Percentiles rank a stretch among this genome's conserved stretches.
These are phyloP conservation scores for Heliconius aoede DNA, from an alignment of 2,888 invertebrate species.

Conservation along the genomic window DNA sequence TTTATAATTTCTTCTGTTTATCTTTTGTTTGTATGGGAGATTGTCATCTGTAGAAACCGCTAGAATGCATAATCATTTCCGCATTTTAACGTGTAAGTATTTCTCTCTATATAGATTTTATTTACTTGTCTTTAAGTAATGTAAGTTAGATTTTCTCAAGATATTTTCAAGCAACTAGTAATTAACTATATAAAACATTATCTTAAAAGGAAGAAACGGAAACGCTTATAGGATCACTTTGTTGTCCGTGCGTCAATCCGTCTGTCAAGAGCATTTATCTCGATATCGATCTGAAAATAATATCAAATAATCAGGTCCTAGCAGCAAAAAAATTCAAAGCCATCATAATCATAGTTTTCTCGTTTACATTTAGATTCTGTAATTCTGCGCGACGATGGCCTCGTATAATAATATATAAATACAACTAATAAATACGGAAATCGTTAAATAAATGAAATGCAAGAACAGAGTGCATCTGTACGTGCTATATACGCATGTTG, in stretches of 20 bases:
- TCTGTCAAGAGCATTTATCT: no score
- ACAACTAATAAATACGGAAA: neutral
- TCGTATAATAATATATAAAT: neutral
- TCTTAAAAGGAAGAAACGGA: no score
- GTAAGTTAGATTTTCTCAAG: neutral
- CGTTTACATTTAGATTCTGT: no score
- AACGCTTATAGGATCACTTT: no score
- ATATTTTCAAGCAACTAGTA: no score
- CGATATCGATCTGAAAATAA: no score
- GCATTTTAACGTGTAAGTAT: conserved; percentile 24
- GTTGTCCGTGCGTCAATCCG: no score
- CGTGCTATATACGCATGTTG: neutral
- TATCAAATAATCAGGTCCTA: no score
- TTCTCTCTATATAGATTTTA: conserved; percentile 1
- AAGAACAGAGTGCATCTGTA: neutral
- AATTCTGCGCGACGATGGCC: no score
- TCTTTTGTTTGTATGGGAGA: conserved; percentile 20
- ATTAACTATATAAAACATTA: no score
- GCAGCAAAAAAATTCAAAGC: no score
- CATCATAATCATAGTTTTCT: no score
- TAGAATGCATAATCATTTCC: conserved; percentile 29
- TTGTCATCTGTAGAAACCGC: conserved; percentile 23
- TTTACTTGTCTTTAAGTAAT: conserved; percentile 7
- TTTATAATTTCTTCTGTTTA: neutral
- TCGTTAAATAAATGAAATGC: neutral